These are phyloP conservation scores for Euproctis similis DNA, from an alignment of 2,888 invertebrate species.

Conservation along the genomic window DNA sequence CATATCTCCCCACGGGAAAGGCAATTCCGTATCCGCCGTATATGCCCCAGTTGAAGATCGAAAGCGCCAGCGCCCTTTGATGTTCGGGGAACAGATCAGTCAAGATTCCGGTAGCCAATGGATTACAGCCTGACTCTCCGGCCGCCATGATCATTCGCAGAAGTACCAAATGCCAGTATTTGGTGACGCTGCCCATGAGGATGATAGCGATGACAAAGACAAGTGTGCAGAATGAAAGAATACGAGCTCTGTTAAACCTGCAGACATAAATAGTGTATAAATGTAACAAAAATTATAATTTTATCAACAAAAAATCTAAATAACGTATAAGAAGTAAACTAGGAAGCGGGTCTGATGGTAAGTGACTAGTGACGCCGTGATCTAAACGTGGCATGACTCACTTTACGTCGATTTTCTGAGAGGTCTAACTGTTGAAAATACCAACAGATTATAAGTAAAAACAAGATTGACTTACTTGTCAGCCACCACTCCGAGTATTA, in stretches of 20 bases:
- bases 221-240: slow-evolving; percentile 85
- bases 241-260: slow-evolving; percentile 82
- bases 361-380: no score
- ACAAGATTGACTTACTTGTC: slow-evolving; percentile 72
- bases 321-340: no score
- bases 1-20: slow-evolving; percentile 92
- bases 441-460: no score
- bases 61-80: slow-evolving; percentile 90
- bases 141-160: slow-evolving; percentile 91
- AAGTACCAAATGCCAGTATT: slow-evolving; percentile 93
- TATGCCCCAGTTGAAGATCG: slow-evolving; percentile 96
- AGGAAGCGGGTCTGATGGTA: no score
- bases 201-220: slow-evolving; percentile 89
- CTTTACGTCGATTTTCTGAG: no score
- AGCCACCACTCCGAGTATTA: slow-evolving; percentile 88
- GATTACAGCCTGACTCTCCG: slow-evolving; percentile 92
- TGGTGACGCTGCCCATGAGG: slow-evolving; percentile 87
- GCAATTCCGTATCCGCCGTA: slow-evolving; percentile 95
- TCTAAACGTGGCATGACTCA: no score
- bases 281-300: no score
- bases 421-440: no score
- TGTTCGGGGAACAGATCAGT: slow-evolving; percentile 87
- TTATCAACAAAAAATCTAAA: no score
- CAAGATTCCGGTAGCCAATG: slow-evolving; percentile 87
- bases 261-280: no score